A percentile compares a stretch with the other conserved stretches of the same genome.
phyloP scores from a whole-genome alignment of 1,140 invertebrate genomes.

The Atta cephalotes region DNA sequence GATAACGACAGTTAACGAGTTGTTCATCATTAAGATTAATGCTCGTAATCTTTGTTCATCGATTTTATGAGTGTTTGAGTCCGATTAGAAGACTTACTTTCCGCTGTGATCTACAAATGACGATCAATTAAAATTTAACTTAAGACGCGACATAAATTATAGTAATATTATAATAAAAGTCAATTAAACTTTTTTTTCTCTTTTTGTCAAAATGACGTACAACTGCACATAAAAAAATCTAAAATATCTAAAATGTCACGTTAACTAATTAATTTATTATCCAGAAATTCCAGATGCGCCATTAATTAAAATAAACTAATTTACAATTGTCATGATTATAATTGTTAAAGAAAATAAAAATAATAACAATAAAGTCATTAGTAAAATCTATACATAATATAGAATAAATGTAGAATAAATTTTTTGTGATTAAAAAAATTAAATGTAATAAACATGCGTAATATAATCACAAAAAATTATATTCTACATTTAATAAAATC shows the following conservation, averaged over 20 bases:
- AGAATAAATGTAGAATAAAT: not conserved
- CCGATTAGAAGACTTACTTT: not conserved
- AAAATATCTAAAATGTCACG: not conserved
- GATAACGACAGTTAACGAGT: conserved; percentile 24
- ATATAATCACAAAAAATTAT: too few species aligned
- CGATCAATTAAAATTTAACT: conserved; percentile 2
- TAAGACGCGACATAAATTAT: not conserved
- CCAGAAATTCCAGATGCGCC: not conserved
- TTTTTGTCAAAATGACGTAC: not conserved
- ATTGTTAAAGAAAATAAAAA: not conserved
- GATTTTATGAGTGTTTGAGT: not conserved
- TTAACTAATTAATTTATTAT: not conserved
- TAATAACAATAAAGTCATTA: not conserved
- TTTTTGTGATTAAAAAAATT: not conserved
- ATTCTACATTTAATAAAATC: not conserved
- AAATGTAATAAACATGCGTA: not conserved
- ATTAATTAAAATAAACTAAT: not conserved
- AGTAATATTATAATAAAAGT: not conserved
- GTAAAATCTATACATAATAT: not conserved
- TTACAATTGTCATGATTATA: not conserved
- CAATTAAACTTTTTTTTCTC: not conserved
- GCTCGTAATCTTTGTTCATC: conserved; percentile 25
- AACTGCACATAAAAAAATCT: not conserved
- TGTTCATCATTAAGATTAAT: conserved; percentile 37
- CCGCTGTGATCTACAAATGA: not conserved